Conservation (phyloP, 2,888 invertebrate genomes). For the Tenthredo distinguenda region DNA sequence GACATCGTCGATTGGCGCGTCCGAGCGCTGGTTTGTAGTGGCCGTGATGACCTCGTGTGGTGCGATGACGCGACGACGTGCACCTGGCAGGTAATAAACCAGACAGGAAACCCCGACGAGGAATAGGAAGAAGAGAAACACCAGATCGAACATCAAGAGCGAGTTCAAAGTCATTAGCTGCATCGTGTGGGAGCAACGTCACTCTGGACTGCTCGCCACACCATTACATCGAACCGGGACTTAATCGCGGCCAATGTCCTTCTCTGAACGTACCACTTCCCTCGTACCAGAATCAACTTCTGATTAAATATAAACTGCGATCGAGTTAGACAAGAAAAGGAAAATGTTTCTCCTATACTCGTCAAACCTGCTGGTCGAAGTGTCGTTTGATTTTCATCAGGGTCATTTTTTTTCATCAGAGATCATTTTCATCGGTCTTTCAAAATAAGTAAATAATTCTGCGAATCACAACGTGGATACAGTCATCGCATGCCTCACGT, state of each 20-base stretch:
- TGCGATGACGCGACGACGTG: slow-evolving; percentile 78
- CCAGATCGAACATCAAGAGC: slow-evolving; percentile 93
- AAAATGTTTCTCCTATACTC: not conserved
- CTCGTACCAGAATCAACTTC: slow-evolving; percentile 13
- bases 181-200: slow-evolving; percentile 80
- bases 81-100: slow-evolving; percentile 89
- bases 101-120: slow-evolving; percentile 91
- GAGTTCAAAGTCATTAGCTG: slow-evolving; percentile 93
- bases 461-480: not conserved
- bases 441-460: not conserved
- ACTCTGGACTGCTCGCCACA: slow-evolving; percentile 61
- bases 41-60: slow-evolving; percentile 75
- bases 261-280: not conserved
- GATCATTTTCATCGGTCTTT: not conserved
- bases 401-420: not conserved
- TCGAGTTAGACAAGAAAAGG: not conserved
- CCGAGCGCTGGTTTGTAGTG: slow-evolving; percentile 68
- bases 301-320: slow-evolving; percentile 24
- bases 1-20: slow-evolving; percentile 76
- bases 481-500: not conserved
- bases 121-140: slow-evolving; percentile 92
- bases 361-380: slow-evolving; percentile 20
- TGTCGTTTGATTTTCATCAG: not conserved
- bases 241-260: slow-evolving; percentile 40
- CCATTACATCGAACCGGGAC: slow-evolving; percentile 68